Evolutionary conservation across 2,888 invertebrate species (phyloP), one percentile per base, ranked within the genome.

Genomic region (Halictus ligatus): DNA sequence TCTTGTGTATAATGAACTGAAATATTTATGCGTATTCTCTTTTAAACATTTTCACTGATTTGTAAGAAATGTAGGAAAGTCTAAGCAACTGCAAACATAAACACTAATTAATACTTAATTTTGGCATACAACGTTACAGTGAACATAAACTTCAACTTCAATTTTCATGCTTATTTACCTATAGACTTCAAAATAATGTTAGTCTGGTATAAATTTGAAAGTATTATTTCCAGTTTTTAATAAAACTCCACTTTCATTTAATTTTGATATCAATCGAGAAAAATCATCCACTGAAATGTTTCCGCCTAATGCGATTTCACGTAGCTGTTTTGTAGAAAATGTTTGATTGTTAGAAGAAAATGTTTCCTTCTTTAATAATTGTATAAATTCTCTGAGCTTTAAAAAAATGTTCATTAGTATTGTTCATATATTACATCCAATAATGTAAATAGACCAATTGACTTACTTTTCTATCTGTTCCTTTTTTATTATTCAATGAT

Each of bases 201-300:
- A 95, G 83, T 94, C 95, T 78, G 96, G 95, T 88, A 96, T 95
- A 83, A 97, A 95, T 95, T 98, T 97, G 93, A 98, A 98, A 77
- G 97, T 95, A 93, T 97, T 97, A 25, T 96, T 96, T 1, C 97
- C 98, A 95, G 98, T 98, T 93, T 98, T 97, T 88, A 99, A 95
- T 88, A 99, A 96, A 95, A 97, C 98, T 15, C 99, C 98, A 94
- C 98, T 98, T 91, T 97, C 96, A 94, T 99, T 99, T 90, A 99
- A 96, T 58, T 97, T 96, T 89, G 97, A 97, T 78, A 99, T 96
- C 75, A 98, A 96, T 88, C 97, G 96, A 75, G 96, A 96, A 88
- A 98, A 96, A 92, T 97, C 97, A 0, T 96, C 96, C 64, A 96
- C 95, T 0, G 96, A 94, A 67, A 99, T 96, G 4, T 97, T 97